Evolutionary conservation across 2,888 invertebrate species (phyloP).

Genomic region (Ptychoptera albimana): DNA sequence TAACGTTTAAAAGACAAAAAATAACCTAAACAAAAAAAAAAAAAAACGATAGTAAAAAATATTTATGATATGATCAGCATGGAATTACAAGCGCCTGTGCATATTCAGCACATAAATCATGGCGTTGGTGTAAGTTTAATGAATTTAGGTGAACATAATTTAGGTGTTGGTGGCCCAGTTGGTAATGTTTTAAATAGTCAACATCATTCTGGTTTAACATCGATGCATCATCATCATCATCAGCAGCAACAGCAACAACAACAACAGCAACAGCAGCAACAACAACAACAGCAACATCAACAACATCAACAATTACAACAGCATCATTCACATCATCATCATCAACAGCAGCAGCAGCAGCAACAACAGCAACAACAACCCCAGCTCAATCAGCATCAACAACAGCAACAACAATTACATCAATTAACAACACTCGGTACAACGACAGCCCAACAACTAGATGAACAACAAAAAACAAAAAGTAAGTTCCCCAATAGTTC

Average conservation of each 20-base stretch:
- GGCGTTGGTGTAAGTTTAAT: conserved; percentile 13
- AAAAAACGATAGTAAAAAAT: neutral
- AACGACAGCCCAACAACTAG: conserved; percentile 1
- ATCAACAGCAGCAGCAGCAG: neutral
- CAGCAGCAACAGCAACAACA: no score
- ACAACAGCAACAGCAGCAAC: no score
- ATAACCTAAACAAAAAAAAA: no score
- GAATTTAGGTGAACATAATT: no score
- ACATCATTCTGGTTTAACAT: conserved; percentile 14
- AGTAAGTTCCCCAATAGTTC: conserved; percentile 11
- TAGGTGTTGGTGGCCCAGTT: no score
- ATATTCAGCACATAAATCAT: conserved; percentile 22
- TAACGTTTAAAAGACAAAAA: no score
- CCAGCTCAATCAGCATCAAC: neutral
- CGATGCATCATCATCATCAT: conserved; percentile 13
- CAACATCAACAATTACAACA: no score
- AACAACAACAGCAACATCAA: no score
- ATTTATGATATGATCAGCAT: conserved; percentile 23
- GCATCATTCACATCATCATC: neutral
- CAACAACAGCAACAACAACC: neutral
- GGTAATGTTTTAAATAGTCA: conserved; percentile 7
- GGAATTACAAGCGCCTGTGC: conserved; percentile 26
- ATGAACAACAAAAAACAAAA: conserved; percentile 12
- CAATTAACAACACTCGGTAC: no score
- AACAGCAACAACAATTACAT: neutral